Conservation (phyloP, 2,113 vertebrate species). For the Corvus cornix region DNA sequence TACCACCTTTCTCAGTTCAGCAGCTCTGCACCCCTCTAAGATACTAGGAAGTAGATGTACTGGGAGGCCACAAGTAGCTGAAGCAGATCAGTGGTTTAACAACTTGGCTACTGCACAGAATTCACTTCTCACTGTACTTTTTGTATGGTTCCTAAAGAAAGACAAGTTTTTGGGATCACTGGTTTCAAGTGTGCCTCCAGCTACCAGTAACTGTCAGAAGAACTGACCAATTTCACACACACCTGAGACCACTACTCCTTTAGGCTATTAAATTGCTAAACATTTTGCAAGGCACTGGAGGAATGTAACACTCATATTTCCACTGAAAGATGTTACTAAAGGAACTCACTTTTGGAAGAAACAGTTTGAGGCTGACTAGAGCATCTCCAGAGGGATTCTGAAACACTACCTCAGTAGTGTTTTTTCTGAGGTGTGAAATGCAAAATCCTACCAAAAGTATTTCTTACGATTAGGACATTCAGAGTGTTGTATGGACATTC, state of each 20-base stretch:
- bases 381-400: background rate
- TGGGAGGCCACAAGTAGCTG: background rate
- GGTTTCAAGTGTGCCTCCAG: background rate
- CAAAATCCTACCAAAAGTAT: background rate
- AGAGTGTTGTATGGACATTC: background rate
- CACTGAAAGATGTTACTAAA: background rate
- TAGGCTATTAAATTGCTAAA: background rate
- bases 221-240: background rate
- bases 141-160: background rate
- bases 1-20: background rate
- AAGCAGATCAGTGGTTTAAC: background rate
- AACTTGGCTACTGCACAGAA: background rate
- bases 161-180: background rate
- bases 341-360: background rate
- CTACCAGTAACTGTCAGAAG: background rate
- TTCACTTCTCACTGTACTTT: background rate
- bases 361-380: background rate
- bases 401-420: background rate
- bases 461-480: background rate
- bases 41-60: background rate
- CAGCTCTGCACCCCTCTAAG: background rate
- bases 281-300: background rate
- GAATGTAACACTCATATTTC: accelerated
- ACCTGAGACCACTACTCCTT: background rate
- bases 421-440: background rate